Conservation (phyloP, 1,140 invertebrate species). For the Muscidifurax raptorellus region DNA sequence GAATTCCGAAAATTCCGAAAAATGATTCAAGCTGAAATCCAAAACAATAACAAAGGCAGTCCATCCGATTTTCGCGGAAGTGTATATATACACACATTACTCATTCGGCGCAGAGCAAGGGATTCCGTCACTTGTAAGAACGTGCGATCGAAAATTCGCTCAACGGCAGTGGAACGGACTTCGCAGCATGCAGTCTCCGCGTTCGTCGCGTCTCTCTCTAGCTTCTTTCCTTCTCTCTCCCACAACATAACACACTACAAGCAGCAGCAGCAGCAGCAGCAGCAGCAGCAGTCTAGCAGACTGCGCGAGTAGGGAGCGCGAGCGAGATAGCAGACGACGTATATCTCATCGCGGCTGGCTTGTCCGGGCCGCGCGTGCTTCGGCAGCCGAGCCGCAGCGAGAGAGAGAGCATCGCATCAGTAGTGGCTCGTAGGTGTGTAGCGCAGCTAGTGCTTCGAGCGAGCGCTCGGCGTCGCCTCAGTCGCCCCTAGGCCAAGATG, state of each 20-base stretch:
- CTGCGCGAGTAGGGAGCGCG: background rate
- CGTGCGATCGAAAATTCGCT: too few species aligned
- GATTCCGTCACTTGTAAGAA: too few species aligned
- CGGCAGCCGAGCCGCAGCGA: background rate
- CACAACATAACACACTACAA: too few species aligned
- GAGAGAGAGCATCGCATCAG: background rate
- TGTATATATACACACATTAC: background rate
- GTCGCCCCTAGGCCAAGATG: conserved; percentile 77
- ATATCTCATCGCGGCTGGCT: background rate
- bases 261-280: too few species aligned
- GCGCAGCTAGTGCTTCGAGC: background rate
- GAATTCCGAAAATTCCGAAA: too few species aligned
- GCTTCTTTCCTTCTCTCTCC: too few species aligned
- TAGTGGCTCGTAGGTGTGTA: background rate
- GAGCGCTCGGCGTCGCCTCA: conserved; percentile 74
- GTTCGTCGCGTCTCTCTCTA: too few species aligned
- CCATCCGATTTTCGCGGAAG: background rate
- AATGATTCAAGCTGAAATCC: background rate
- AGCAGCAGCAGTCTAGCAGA: background rate
- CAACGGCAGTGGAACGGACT: too few species aligned
- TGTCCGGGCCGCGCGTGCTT: background rate
- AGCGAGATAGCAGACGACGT: conserved; percentile 5
- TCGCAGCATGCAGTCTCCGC: too few species aligned
- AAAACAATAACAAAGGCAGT: background rate
- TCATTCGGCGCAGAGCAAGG: too few species aligned